phyloP scores from a whole-genome alignment of 2,888 invertebrate species.

The Ophion slaviceki region DNA sequence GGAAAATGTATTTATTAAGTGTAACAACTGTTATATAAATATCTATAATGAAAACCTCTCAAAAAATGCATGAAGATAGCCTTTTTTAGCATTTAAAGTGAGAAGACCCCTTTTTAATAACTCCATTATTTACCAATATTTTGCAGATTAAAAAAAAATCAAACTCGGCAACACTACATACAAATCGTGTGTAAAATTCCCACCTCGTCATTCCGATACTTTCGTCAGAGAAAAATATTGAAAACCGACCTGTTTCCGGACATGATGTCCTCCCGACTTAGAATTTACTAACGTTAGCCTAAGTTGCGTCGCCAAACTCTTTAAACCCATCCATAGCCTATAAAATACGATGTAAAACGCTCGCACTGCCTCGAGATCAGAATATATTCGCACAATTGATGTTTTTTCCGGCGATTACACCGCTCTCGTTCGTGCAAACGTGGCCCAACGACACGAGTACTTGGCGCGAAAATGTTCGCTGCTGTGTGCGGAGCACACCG shows the following conservation, averaged over 20 bases:
- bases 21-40: too few relatives aligned
- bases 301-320: neutral
- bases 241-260: neutral
- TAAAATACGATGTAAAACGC: neutral
- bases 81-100: too few relatives aligned
- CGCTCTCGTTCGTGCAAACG: too few relatives aligned
- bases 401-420: neutral
- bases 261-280: neutral
- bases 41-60: too few relatives aligned
- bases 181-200: neutral
- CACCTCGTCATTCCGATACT: neutral
- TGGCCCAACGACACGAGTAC: too few relatives aligned
- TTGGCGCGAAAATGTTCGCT: too few relatives aligned
- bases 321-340: neutral
- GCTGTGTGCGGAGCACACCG: too few relatives aligned
- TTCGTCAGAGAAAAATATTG: neutral
- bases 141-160: neutral
- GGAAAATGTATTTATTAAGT: too few relatives aligned
- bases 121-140: neutral
- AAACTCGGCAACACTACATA: neutral
- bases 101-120: neutral
- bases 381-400: neutral
- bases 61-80: too few relatives aligned
- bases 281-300: neutral
- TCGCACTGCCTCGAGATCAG: neutral